These are phyloP conservation scores for Lerema accius DNA, from an alignment of 1,140 invertebrate species.

Conservation along the genomic window DNA sequence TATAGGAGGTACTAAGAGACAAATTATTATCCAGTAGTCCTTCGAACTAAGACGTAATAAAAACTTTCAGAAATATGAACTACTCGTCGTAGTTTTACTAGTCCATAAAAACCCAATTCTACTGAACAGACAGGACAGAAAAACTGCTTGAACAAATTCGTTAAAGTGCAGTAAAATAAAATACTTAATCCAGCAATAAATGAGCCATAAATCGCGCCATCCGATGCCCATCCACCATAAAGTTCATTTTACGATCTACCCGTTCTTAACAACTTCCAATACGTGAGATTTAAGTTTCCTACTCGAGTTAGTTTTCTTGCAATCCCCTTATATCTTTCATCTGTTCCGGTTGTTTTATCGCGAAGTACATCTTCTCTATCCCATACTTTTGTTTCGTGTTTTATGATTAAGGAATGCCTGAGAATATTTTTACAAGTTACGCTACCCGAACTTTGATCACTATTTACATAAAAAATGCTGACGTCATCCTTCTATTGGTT, in stretches of 20 bases:
- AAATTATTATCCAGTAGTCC: neutral
- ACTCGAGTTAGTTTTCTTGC: conserved; percentile 33
- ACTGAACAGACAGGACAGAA: conserved; percentile 9
- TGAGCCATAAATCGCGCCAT: conserved; percentile 33
- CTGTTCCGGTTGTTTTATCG: conserved; percentile 33
- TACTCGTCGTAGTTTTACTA: conserved; percentile 9
- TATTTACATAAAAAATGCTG: too few species aligned
- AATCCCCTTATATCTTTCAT: conserved; percentile 32
- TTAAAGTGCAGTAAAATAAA: conserved; percentile 33
- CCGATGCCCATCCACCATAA: conserved; percentile 34
- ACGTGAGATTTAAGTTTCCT: conserved; percentile 35
- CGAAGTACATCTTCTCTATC: conserved; percentile 15
- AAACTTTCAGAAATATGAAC: conserved; percentile 2
- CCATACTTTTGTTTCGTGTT: conserved; percentile 27
- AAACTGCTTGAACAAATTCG: conserved; percentile 28
- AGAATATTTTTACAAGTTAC: neutral
- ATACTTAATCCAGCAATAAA: conserved; percentile 33
- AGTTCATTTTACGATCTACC: conserved; percentile 32
- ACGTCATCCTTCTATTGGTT: too few species aligned
- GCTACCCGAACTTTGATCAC: neutral
- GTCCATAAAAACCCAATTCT: conserved; percentile 18
- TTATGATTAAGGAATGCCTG: neutral
- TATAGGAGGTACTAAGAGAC: too few species aligned
- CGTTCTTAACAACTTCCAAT: conserved; percentile 35
- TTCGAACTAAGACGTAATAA: neutral